Conservation (phyloP, 2,797 vertebrate species). For the Pelobates cultripes region DNA sequence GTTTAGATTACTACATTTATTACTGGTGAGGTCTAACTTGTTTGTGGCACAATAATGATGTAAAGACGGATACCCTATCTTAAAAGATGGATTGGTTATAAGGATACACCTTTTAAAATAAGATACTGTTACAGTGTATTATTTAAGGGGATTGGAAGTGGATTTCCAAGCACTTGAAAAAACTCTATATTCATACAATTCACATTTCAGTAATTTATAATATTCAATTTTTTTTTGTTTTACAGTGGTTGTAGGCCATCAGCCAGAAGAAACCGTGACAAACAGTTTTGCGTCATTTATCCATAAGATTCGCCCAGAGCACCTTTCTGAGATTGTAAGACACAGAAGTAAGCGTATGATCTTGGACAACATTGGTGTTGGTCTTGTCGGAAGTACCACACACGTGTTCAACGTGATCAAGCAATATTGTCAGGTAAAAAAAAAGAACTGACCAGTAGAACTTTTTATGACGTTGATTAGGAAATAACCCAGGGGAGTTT, state of each 20-base stretch:
- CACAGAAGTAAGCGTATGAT: constrained; percentile 89
- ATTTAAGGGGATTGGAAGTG: too few relatives aligned
- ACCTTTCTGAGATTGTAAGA: constrained; percentile 73
- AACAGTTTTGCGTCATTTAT: constrained; percentile 84
- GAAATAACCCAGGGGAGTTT: background rate
- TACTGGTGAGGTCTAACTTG: too few relatives aligned
- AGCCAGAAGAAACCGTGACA: constrained; percentile 78
- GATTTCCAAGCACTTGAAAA: too few relatives aligned
- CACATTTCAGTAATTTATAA: too few relatives aligned
- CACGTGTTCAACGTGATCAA: constrained; percentile 79
- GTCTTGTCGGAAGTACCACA: constrained; percentile 83
- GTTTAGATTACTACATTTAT: too few relatives aligned
- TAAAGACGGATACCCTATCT: too few relatives aligned
- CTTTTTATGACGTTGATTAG: background rate
- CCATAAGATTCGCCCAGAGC: constrained; percentile 68
- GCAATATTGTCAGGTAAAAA: constrained; percentile 82
- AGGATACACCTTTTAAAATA: too few relatives aligned
- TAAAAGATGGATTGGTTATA: too few relatives aligned
- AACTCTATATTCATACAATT: too few relatives aligned
- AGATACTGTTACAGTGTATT: too few relatives aligned
- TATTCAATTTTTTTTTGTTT: background rate
- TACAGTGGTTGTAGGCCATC: constrained; percentile 67
- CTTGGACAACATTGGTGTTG: constrained; percentile 87
- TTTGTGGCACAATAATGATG: too few relatives aligned
- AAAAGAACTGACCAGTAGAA: background rate